Evolutionary conservation across 2,797 vertebrate genomes (phyloP), one percentile per base, ranked within the genome.

Genomic region (Mus caroli): DNA sequence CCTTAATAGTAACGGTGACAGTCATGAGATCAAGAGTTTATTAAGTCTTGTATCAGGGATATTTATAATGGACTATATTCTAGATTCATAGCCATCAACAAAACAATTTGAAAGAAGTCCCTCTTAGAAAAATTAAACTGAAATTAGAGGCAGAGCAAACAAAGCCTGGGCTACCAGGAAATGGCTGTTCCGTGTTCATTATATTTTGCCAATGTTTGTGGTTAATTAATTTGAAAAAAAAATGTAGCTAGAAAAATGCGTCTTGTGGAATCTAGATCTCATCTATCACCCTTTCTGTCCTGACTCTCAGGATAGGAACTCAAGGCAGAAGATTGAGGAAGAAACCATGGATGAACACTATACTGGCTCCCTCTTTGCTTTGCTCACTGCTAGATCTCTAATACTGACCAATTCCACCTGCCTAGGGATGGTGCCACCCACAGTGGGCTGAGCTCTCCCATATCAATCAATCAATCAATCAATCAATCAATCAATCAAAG

Each of bases 81-180:
- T 60, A 79, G 50, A 34, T 77, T 90, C 34, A 92, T 52, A 92
- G 28, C 62, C 43, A 78, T 82, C 73, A 56, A 50, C 62, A 64
- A 85, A 85, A 12, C 3, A 52, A 46, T 82, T n/a, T 76, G 37
- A 87, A 91, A 67, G 15, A 92, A 60, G 79, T 31, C 15, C 1
- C 9, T 62, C 6, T 37, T 90, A 20, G 37, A 88, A 87, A 89
- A 90, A 62, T 17, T 82, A 60, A 95, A 88, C 75, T 76, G 54
- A 94, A 86, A 71, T 34, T 28, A 62, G 15, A 75, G 52, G 52
- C 17, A 43, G 52, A 75, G 37, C 52, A 76, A 76, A 43, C 26
- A 31, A 76, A 43, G 26, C 26, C 17, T 34, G 37, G 37, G 37
- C 54, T 19, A 46, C 24, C 37, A 76, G 71, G n/a, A 88, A 37